Evolutionary conservation across 1,140 invertebrate genomes (phyloP).

Genomic region (Pristionchus pacificus): DNA sequence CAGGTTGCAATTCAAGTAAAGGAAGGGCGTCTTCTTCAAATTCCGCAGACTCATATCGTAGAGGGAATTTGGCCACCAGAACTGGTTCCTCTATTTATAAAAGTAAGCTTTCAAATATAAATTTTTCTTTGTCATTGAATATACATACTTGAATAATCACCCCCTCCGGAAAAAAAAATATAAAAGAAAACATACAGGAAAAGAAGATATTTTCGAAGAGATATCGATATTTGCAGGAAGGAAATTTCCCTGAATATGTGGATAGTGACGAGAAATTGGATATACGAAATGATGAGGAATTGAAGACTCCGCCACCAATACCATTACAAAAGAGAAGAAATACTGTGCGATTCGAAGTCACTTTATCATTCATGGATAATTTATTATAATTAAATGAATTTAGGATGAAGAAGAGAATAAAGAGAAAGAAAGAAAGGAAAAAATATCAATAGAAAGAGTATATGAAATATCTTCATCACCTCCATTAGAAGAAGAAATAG

Average conservation of each 20-base stretch:
- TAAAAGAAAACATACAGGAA: too few species aligned
- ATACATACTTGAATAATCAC: too few species aligned
- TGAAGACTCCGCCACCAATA: neutral
- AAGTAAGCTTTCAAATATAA: neutral
- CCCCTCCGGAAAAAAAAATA: too few species aligned
- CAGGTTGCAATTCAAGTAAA: constrained; percentile 51
- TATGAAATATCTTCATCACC: too few species aligned
- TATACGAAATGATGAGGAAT: neutral
- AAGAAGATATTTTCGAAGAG: too few species aligned
- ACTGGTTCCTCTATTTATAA: constrained; percentile 49
- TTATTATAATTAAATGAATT: too few species aligned
- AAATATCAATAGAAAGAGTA: too few species aligned
- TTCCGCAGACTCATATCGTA: constrained; percentile 52
- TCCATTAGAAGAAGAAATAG: too few species aligned
- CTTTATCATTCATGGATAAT: too few species aligned
- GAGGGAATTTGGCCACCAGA: constrained; percentile 55
- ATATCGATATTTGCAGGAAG: neutral
- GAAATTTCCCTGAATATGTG: neutral
- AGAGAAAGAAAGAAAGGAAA: too few species aligned
- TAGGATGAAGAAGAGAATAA: too few species aligned
- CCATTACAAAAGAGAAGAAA: neutral
- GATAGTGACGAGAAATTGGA: neutral
- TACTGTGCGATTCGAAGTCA: neutral
- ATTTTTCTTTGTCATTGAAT: neutral
- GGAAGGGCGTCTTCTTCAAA: constrained; percentile 40